These are phyloP conservation scores for Octodonta nipae DNA, from an alignment of 2,888 invertebrate genomes.

Conservation along the genomic window DNA sequence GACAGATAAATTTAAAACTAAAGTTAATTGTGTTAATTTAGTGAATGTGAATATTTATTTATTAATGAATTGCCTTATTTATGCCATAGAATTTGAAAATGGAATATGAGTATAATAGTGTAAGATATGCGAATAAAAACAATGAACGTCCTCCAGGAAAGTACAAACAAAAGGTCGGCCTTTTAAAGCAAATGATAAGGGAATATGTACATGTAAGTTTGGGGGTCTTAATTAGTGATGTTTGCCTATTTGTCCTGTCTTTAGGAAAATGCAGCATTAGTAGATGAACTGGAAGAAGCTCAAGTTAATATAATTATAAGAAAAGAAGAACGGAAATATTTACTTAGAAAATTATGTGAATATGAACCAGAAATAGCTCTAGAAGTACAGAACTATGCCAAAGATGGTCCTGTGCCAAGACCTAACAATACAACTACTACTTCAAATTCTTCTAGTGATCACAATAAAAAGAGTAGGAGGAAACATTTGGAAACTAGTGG, in stretches of 20 bases:
- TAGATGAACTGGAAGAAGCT: constrained; percentile 75
- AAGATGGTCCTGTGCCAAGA: constrained; percentile 19
- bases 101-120: no score
- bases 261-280: constrained; percentile 72
- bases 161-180: constrained; percentile 50
- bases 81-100: no score
- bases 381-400: constrained; percentile 32
- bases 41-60: no score
- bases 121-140: no score
- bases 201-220: constrained; percentile 54
- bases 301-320: constrained; percentile 69
- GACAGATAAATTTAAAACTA: no score
- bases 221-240: no score
- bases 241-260: no score
- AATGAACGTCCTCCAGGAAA: constrained; percentile 27
- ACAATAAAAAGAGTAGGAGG: no score
- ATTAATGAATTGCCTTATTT: no score
- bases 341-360: constrained; percentile 62
- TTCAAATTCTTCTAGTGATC: no score
- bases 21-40: no score
- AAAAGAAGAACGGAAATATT: constrained; percentile 70
- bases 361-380: constrained; percentile 40
- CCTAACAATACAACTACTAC: constrained; percentile 10
- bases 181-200: constrained; percentile 49
- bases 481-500: no score